Evolutionary conservation across 2,888 invertebrate species (phyloP), one percentile per base, ranked within the genome.

Genomic region (Gerosis bhagava): DNA sequence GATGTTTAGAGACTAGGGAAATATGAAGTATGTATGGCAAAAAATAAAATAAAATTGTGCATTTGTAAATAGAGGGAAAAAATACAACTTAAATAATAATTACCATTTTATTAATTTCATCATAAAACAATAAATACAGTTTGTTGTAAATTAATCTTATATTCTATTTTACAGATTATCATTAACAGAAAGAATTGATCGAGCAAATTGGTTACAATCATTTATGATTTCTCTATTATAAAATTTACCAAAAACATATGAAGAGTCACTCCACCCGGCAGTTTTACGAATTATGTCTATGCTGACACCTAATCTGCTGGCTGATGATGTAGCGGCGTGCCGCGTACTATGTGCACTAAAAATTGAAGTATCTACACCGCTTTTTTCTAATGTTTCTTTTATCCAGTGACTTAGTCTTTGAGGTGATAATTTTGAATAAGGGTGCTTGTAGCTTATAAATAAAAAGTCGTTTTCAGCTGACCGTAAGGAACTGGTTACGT

Each of bases 251-350:
- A 43, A 43, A 3, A 10, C 19, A 1, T 26, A 1, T 0, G 42
- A 43, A 1, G 34, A 4, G 7, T 2, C n/a, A 2, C 50, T 28
- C 56, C 56, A 56, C 3, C 56, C 53, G 1, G 53, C 53, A 3
- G 46, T 32, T 13, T 31, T 45, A 2, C 40, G 3, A 4, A 52
- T 52, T 0, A 15, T 16, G 26, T 53, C 53, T 3, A 50, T 7
- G 1, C 12, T 22, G 6, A 47, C 39, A n/a, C 52, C 52, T 1
- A 31, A 13, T 5, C 15, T 5, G n/a, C 11, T 2, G 0, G 57
- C 55, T 0, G 54, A 53, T 0, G 58, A 54, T 5, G 51, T 54
- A 19, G 54, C 29, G 1, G 56, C 53, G 48, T 35, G 51, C 5
- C 51, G 37, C 11, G 49, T 22, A 16, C 49, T 49, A 16, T 37